Percentiles rank a stretch among this genome's conserved stretches.
Evolutionary conservation across 2,888 invertebrate genomes (phyloP).

Genomic region (Protula sp.): DNA sequence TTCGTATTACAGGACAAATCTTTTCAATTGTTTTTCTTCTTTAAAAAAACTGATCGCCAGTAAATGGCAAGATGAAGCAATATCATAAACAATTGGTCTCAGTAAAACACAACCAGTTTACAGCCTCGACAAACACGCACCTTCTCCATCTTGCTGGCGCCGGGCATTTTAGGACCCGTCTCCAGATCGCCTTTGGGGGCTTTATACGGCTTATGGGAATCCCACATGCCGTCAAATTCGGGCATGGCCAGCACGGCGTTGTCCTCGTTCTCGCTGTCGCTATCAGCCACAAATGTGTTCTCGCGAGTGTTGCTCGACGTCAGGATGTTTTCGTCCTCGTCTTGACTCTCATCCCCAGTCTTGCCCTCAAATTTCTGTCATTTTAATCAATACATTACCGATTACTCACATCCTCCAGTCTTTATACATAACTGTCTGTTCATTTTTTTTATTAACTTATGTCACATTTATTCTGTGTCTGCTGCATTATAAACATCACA

Average conservation of each 20-base stretch:
- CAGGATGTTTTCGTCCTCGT: constrained; percentile 1
- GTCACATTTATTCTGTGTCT: too few species aligned
- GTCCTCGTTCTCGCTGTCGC: constrained; percentile 18
- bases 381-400: too few species aligned
- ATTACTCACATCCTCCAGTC: too few species aligned
- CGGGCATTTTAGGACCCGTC: constrained; percentile 30
- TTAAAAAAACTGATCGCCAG: too few species aligned
- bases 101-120: too few species aligned
- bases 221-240: constrained; percentile 52
- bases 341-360: constrained; percentile 4
- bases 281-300: constrained; percentile 5
- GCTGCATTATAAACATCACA: too few species aligned
- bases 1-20: too few species aligned
- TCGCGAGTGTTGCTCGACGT: neutral
- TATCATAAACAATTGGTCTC: too few species aligned
- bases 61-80: too few species aligned
- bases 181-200: constrained; percentile 34
- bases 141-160: constrained; percentile 50
- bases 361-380: constrained; percentile 10
- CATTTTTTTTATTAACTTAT: too few species aligned
- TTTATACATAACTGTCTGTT: too few species aligned
- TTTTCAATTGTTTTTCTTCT: too few species aligned
- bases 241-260: constrained; percentile 42
- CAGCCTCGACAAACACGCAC: constrained; percentile 19
- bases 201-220: constrained; percentile 44